Conservation (phyloP, 1,140 invertebrate genomes). For the Pogonomyrmex californicus region DNA sequence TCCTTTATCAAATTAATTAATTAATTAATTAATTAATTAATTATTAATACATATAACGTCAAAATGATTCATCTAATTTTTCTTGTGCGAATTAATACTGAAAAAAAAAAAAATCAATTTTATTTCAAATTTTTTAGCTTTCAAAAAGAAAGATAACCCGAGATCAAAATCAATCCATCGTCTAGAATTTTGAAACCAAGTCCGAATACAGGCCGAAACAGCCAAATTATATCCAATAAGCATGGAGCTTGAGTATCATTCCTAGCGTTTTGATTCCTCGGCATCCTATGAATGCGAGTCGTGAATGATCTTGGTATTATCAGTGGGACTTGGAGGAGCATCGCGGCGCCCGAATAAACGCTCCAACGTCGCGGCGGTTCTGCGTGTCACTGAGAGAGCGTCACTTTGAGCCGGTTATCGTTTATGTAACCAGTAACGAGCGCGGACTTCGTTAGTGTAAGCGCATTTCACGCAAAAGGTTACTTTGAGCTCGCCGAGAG, state of each 20-base stretch:
- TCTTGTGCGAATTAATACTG: neutral
- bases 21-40: neutral
- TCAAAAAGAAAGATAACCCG: neutral
- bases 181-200: too few species aligned
- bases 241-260: neutral
- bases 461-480: conserved; percentile 65
- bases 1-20: neutral
- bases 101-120: neutral
- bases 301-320: conserved; percentile 34
- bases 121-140: neutral
- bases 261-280: conserved; percentile 17
- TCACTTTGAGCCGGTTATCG: conserved; percentile 71
- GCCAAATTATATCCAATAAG: neutral
- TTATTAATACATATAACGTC: neutral
- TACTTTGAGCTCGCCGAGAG: conserved; percentile 58
- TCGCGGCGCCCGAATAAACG: conserved; percentile 47
- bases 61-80: neutral
- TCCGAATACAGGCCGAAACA: neutral
- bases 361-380: conserved; percentile 38
- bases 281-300: neutral
- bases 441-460: conserved; percentile 58
- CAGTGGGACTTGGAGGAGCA: neutral
- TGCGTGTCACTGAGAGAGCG: conserved; percentile 57
- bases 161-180: too few species aligned
- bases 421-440: conserved; percentile 72